These are phyloP conservation scores for Creontiades dilutus DNA, from an alignment of 2,888 invertebrate genomes.

Conservation along the genomic window DNA sequence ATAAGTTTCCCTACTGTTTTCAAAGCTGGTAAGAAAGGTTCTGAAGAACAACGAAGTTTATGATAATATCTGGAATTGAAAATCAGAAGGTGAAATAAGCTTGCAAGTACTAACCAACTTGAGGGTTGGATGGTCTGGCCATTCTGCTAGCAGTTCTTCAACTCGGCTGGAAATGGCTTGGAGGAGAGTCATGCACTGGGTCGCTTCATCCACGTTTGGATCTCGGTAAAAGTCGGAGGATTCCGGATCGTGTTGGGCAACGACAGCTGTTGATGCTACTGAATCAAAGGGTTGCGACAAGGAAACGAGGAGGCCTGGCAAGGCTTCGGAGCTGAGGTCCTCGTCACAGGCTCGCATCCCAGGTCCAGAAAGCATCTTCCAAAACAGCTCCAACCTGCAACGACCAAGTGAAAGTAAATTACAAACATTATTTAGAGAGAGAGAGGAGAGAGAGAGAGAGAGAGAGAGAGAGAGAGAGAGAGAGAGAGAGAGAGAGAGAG, in stretches of 20 bases:
- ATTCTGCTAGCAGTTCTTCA: constrained; percentile 84
- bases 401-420: not conserved
- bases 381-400: constrained; percentile 59
- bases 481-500: no score
- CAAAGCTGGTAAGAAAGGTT: no score
- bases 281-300: constrained; percentile 74
- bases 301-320: constrained; percentile 82
- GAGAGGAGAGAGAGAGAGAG: no score
- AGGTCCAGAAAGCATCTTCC: constrained; percentile 34
- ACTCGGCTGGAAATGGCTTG: constrained; percentile 83
- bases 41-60: no score
- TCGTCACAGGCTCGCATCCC: constrained; percentile 80
- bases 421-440: not conserved
- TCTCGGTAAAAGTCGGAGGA: constrained; percentile 90
- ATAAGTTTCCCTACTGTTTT: no score
- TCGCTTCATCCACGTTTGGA: constrained; percentile 88
- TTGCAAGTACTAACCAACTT: constrained; percentile 82
- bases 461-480: no score
- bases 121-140: constrained; percentile 94
- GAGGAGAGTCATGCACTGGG: constrained; percentile 85
- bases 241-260: constrained; percentile 78
- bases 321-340: constrained; percentile 80
- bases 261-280: not conserved
- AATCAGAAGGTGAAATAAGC: not conserved
- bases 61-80: no score